Evolutionary conservation across 2,888 invertebrate genomes (phyloP).

Genomic region (Anoplius nigerrimus): DNA sequence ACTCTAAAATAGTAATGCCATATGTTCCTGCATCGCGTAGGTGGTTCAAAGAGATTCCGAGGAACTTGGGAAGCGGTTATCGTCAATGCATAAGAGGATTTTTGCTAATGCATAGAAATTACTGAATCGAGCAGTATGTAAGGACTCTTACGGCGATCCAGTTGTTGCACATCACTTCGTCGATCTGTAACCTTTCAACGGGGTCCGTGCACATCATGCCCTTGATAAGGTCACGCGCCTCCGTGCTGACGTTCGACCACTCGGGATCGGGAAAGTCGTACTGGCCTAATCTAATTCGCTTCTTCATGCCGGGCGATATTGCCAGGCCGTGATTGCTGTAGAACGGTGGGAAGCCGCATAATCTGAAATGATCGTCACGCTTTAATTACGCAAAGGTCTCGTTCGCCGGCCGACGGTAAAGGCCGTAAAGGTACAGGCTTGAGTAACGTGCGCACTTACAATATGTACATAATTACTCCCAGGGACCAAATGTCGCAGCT

Average conservation of each 20-base stretch:
- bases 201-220: conserved; percentile 97
- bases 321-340: conserved; percentile 98
- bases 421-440: neutral
- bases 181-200: conserved; percentile 90
- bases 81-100: neutral
- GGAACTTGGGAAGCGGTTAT: neutral
- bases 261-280: conserved; percentile 98
- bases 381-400: neutral
- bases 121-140: neutral
- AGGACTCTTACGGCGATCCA: conserved; percentile 86
- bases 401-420: neutral
- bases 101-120: too few relatives aligned
- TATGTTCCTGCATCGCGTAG: too few relatives aligned
- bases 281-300: conserved; percentile 94
- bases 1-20: too few relatives aligned
- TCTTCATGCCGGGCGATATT: conserved; percentile 99
- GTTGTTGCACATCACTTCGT: conserved; percentile 90
- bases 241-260: conserved; percentile 95
- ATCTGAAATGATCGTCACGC: conserved; percentile 69
- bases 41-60: too few relatives aligned
- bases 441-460: conserved; percentile 78
- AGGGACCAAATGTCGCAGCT: conserved; percentile 99
- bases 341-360: conserved; percentile 99
- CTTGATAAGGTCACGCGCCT: conserved; percentile 96
- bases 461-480: conserved; percentile 99